Percentiles rank a stretch among this genome's conserved stretches.
phyloP scores from a whole-genome alignment of 2,113 vertebrate genomes.

The Athene noctua region DNA sequence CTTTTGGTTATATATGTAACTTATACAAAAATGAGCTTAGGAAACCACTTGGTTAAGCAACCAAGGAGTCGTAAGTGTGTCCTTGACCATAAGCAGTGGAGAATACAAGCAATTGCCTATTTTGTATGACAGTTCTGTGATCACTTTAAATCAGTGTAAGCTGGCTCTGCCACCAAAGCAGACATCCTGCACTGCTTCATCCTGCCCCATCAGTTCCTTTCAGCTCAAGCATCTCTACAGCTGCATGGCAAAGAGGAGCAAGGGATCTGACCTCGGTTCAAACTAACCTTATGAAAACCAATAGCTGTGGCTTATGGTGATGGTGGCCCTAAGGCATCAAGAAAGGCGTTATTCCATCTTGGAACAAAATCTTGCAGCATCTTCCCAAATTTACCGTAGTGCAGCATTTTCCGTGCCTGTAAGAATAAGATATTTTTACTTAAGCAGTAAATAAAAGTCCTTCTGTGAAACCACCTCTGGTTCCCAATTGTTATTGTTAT shows the following conservation, averaged over 20 bases:
- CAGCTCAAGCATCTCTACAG: background rate
- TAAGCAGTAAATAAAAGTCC: background rate
- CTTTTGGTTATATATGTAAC: background rate
- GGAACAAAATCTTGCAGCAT: background rate
- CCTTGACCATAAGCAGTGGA: background rate
- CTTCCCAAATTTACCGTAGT: background rate
- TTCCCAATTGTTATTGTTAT: background rate
- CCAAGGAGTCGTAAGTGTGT: background rate
- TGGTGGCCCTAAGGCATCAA: background rate
- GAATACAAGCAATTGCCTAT: background rate
- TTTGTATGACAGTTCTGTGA: background rate
- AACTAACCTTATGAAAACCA: background rate
- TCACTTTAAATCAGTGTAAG: background rate
- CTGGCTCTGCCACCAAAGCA: background rate
- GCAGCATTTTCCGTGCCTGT: background rate
- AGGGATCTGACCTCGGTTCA: background rate
- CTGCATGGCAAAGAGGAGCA: background rate
- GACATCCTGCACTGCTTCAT: background rate
- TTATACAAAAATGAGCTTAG: background rate
- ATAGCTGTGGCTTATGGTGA: background rate
- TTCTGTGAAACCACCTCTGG: background rate
- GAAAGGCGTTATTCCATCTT: background rate
- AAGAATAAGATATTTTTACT: background rate
- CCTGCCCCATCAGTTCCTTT: background rate
- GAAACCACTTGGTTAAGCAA: background rate